Conservation (phyloP, 2,888 invertebrate genomes). For the Amphipoea lucens region DNA sequence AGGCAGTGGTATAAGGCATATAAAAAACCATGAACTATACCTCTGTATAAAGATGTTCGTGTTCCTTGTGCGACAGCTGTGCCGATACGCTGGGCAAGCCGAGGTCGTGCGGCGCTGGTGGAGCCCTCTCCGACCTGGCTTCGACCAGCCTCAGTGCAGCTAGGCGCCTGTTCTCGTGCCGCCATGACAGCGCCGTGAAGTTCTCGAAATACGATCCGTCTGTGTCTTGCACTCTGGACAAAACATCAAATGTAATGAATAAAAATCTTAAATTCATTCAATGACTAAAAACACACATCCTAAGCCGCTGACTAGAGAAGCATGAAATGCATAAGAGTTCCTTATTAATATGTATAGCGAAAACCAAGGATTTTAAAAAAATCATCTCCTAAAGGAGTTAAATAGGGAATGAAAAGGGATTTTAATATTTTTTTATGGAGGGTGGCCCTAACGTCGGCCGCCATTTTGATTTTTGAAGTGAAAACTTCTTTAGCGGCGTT, state of each 20-base stretch:
- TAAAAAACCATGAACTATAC: constrained; percentile 66
- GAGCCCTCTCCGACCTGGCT: constrained; percentile 93
- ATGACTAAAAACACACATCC: neutral
- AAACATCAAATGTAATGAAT: neutral
- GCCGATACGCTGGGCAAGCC: constrained; percentile 95
- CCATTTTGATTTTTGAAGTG: no score
- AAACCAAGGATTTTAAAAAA: neutral
- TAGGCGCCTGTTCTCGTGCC: constrained; percentile 96
- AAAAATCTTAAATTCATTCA: neutral
- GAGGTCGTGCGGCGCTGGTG: constrained; percentile 88
- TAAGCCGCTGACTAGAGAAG: neutral
- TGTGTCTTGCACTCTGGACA: constrained; percentile 96
- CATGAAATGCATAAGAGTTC: neutral
- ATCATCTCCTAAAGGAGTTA: neutral
- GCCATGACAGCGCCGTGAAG: constrained; percentile 97
- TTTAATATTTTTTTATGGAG: no score
- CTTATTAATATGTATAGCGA: no score
- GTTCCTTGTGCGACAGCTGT: constrained; percentile 91
- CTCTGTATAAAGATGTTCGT: constrained; percentile 88
- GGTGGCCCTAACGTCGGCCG: no score
- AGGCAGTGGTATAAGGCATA: neutral
- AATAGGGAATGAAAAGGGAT: neutral
- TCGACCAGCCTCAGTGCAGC: constrained; percentile 94
- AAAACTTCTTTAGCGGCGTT: no score
- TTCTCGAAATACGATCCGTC: constrained; percentile 98